Evolutionary conservation across 2,113 vertebrate species (phyloP), one percentile per base, ranked within the genome.

Genomic region (Prionailurus bengalensis): DNA sequence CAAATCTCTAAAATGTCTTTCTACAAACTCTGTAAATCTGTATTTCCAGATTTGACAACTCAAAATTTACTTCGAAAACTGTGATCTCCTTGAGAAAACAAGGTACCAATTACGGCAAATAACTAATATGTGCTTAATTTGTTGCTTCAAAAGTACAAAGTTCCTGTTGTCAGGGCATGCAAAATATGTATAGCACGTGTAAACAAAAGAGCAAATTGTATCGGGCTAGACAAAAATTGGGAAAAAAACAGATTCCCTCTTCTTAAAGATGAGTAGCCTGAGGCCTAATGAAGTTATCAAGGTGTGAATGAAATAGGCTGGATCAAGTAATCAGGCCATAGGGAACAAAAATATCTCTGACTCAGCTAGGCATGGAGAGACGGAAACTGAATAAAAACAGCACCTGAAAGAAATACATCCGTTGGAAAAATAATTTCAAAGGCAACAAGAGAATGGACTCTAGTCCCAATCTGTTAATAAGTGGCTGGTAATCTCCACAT

Each of bases 351-450:
- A 33, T 31, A 53, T 53, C 14, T 58, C 63, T 63, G 63, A 48
- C 17, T 8, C 39, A 61, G 19, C 19, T 71, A 86, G 33, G 25
- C 39, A 80, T 3, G 2, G 11, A 71, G 33, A 45, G 65, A 91
- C 80, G 39, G 42, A 87, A 71, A 33, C 82, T 23, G 29, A 89
- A 74, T 58, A 55, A 89, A 45, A 88, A 31, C 48, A 89, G 58
- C n/a, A 36, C 29, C 31, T 53, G 45, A 71, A 95, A 29, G 65
- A 92, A 92, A 21, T 65, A 81, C 5, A 63, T n/a, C 8, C 31
- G 68, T 96, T n/a, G 29, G 84, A 61, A 88, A 92, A 82, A 66
- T n/a, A 82, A 74, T 82, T 76, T 81, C 51, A 92, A n/a, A 95
- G 19, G 45, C n/a, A 74, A 96, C n/a, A 81, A 96, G 66, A 83